Percentiles rank a stretch among this genome's conserved stretches.
phyloP scores from a whole-genome alignment of 2,113 vertebrate species.

The Rostratula benghalensis region DNA sequence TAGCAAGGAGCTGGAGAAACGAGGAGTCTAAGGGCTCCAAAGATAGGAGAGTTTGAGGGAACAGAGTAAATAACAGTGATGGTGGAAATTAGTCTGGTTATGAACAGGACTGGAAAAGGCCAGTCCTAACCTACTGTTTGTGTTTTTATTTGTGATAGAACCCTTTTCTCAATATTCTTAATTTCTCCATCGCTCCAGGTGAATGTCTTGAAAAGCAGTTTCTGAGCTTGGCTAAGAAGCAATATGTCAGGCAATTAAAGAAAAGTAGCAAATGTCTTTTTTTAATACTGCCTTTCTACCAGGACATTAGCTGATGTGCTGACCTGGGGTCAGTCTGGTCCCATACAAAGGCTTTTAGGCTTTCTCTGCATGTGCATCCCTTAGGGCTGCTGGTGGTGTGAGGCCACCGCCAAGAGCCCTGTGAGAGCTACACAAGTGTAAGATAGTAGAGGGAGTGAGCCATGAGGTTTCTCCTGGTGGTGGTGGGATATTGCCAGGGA shows the following conservation, averaged over 20 bases:
- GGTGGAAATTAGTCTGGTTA: not conserved
- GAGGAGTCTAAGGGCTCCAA: not conserved
- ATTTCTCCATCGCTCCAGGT: not conserved
- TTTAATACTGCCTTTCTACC: not conserved
- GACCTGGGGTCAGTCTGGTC: not conserved
- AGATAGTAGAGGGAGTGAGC: rapidly evolving
- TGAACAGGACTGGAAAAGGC: not conserved
- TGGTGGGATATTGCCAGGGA: not conserved
- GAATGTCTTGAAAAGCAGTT: not conserved
- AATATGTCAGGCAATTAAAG: not conserved
- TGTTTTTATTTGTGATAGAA: not conserved
- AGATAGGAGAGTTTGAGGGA: not conserved
- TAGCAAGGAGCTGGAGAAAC: not conserved
- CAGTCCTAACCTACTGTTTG: not conserved
- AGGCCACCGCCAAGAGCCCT: not conserved
- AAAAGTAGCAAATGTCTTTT: not conserved
- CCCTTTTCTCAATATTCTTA: not conserved
- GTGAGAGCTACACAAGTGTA: not conserved
- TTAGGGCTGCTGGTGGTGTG: not conserved
- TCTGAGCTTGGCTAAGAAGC: not conserved
- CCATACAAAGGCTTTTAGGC: not conserved
- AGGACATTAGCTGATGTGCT: not conserved
- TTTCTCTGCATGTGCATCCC: not conserved
- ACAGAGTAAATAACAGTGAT: not conserved
- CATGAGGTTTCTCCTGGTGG: not conserved